These are phyloP conservation scores for Omphaloscelis lunosa DNA, from an alignment of 2,888 invertebrate genomes.

Conservation along the genomic window DNA sequence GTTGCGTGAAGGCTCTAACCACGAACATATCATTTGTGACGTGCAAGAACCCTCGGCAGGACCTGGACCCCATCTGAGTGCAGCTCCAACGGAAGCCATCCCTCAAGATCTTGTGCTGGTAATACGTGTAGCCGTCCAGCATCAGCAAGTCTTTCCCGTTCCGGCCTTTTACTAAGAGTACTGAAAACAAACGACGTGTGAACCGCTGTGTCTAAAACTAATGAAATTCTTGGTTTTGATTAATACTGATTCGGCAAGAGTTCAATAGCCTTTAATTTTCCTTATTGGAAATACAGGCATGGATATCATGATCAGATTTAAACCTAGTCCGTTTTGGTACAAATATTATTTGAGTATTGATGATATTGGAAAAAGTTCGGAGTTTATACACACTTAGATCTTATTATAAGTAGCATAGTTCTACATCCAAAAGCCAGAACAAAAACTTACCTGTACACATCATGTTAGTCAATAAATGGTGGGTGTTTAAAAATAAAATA, in stretches of 20 bases:
- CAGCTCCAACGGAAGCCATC: slow-evolving; percentile 89
- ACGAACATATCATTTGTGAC: slow-evolving; percentile 85
- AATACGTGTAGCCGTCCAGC: slow-evolving; percentile 87
- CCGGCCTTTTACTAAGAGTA: slow-evolving; percentile 85
- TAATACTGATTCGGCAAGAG: background rate
- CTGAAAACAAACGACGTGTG: slow-evolving; percentile 75
- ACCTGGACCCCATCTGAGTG: slow-evolving; percentile 88
- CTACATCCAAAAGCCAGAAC: background rate
- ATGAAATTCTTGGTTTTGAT: background rate
- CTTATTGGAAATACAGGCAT: background rate
- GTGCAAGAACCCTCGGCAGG: slow-evolving; percentile 86
- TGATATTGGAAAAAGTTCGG: background rate
- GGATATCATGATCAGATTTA: background rate
- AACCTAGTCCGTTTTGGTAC: background rate
- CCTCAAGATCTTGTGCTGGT: slow-evolving; percentile 85
- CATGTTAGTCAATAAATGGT: background rate
- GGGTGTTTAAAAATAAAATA: slow-evolving; percentile 22
- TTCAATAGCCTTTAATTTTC: background rate
- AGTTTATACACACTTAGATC: background rate
- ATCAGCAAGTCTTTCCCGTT: slow-evolving; percentile 85
- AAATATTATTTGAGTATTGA: background rate
- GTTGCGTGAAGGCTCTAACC: slow-evolving; percentile 83
- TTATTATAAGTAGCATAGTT: background rate
- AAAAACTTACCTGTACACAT: slow-evolving; percentile 29
- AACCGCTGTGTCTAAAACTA: slow-evolving; percentile 34